These are phyloP conservation scores for Caenorhabditis sp. DNA, from an alignment of 2,888 invertebrate genomes.

Conservation along the genomic window DNA sequence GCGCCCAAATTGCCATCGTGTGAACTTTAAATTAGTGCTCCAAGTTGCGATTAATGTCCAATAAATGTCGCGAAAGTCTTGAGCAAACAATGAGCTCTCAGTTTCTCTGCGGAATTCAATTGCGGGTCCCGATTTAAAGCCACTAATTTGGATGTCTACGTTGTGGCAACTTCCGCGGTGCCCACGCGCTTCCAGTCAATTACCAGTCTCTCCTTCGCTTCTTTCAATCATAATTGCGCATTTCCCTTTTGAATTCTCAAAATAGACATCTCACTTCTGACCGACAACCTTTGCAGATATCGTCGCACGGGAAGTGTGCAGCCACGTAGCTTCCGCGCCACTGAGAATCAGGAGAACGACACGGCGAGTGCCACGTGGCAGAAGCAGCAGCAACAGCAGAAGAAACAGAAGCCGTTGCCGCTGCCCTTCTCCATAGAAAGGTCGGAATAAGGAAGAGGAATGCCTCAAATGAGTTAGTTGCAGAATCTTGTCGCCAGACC, in stretches of 20 bases:
- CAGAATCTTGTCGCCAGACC: slow-evolving; percentile 38
- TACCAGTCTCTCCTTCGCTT: slow-evolving; percentile 14
- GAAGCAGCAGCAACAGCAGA: slow-evolving; percentile 9
- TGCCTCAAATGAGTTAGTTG: too few relatives aligned
- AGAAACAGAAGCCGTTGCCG: slow-evolving; percentile 42
- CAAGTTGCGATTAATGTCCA: too few relatives aligned
- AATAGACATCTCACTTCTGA: slow-evolving; percentile 2
- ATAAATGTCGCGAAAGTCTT: too few relatives aligned
- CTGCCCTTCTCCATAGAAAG: slow-evolving; percentile 55
- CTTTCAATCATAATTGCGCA: slow-evolving; percentile 21
- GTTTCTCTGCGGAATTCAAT: too few relatives aligned
- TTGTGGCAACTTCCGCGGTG: too few relatives aligned
- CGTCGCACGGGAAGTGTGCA: slow-evolving; percentile 74
- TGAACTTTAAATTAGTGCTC: too few relatives aligned
- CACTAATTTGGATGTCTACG: too few relatives aligned
- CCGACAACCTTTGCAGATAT: slow-evolving; percentile 57
- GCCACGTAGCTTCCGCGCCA: slow-evolving; percentile 63
- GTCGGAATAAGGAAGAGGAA: too few relatives aligned
- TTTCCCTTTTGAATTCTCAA: slow-evolving; percentile 8
- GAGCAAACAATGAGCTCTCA: too few relatives aligned
- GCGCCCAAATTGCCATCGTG: too few relatives aligned
- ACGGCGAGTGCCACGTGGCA: slow-evolving; percentile 21
- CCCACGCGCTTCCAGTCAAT: slow-evolving; percentile 24
- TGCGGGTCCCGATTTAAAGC: too few relatives aligned
- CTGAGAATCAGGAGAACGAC: slow-evolving; percentile 51